Base-by-base conservation (phyloP, 2,888 invertebrate genomes). In the Perizoma affinitatum region DNA sequence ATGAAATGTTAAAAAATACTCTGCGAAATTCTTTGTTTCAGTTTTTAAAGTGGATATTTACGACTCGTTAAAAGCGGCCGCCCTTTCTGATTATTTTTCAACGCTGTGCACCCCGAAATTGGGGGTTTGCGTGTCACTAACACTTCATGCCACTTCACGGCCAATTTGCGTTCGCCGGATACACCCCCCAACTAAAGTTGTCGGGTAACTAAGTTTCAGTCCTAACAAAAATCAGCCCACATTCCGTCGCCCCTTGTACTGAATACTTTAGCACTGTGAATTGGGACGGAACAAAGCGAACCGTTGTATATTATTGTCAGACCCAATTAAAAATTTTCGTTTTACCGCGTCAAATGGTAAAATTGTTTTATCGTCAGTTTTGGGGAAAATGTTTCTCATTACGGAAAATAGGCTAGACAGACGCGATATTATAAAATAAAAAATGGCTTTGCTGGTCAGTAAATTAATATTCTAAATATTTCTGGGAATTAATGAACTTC, bases 81-180 rank as follows among this genome's bases (percentile, higher is more conserved):
- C 69, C 75, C 69, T 74, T 74, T 45, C 73, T 78, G 83, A 87
- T 88, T 83, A 88, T 85, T 87, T 88, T 87, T 88, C 86, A 88
- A 87, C 87, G 78, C 82, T 70, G 66, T 70, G 70, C 68, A 71
- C 76, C 69, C 75, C 78, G 76, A 87, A 88, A 88, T 89, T 84
- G 83, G 74, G 68, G 70, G 79, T 79, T 88, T 72, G 88, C 89
- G 87, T 88, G 88, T 75, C 73, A 66, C 67, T 75, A 71, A 66
- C 74, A 80, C 69, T 84, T 77, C 81, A 83, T 83, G 58, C 82
- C 83, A 80, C 80, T 82, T 76, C 65, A 67, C 64, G 67, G 67
- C 54, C 65, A 63, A 69, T 65, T 69, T 64, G 60, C 58, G 63
- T 61, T 59, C 52, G 55, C 66, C 58, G 36, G 45, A 47, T 61